A percentile compares a stretch with the other conserved stretches of the same genome.
Conservation (phyloP, 2,888 invertebrate genomes). For the Ashinkailepas kermadecensis region DNA sequence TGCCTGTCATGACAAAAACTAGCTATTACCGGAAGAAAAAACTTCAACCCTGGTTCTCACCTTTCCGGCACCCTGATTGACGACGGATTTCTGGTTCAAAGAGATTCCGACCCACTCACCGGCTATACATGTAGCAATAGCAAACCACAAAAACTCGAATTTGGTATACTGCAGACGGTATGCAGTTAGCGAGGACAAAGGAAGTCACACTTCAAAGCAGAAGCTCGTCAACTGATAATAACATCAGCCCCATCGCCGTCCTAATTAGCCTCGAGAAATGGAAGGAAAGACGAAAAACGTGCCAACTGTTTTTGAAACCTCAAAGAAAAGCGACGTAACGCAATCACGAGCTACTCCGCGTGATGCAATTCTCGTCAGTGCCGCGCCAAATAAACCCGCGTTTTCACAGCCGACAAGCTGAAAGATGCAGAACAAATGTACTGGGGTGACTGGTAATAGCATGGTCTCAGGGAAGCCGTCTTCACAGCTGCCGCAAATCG, state of each 20-base stretch:
- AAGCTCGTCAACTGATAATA: conserved; percentile 9
- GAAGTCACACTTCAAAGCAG: neutral
- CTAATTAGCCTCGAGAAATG: conserved; percentile 6
- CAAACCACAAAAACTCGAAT: neutral
- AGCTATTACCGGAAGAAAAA: neutral
- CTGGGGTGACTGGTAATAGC: no score
- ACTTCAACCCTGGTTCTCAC: neutral
- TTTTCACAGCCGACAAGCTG: no score
- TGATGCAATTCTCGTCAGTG: neutral
- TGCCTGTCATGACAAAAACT: no score
- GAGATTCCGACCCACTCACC: neutral
- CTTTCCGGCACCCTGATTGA: neutral
- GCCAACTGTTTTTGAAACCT: conserved; percentile 9
- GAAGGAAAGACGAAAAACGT: neutral
- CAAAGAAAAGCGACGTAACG: conserved; percentile 10
- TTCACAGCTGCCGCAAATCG: no score
- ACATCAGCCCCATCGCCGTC: neutral
- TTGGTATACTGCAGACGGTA: neutral
- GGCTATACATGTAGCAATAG: neutral
- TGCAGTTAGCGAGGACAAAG: neutral
- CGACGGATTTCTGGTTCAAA: neutral
- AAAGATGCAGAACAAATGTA: no score
- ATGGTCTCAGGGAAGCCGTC: no score
- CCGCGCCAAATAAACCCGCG: no score
- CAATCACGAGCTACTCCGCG: neutral